Base-by-base conservation (phyloP, 2,797 vertebrate genomes). In the Mus spretus region DNA sequence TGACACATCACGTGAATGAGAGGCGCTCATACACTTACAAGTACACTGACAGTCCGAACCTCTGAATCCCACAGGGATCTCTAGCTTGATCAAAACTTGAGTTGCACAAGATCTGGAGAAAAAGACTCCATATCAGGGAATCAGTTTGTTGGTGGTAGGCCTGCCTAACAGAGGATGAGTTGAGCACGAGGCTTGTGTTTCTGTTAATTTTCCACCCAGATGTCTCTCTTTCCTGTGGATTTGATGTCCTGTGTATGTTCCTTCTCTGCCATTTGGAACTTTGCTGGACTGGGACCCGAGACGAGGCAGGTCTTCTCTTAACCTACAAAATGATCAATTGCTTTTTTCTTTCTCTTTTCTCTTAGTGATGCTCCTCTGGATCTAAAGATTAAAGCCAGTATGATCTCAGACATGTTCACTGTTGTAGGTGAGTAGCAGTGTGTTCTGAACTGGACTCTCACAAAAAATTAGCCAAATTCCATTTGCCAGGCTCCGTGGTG, bases 331-430 rank as follows among this genome's bases (percentile, higher is more conserved):
- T 93, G 75, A 88, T 53, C 14, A 8, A 81, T 90, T 85, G 44
- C 28, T 89, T 67, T 96, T 93, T 95, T 95, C 97, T 98, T 98
- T 72, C 97, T 96, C 67, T 93, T 2, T 96, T 88, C 79, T 93
- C 67, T 95, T 89, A 99, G 99, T 95, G 99, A 99, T 98, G 99
- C 99, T 65, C 99, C 99, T 95, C 98, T 99, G 98, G 99, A 99
- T 98, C 98, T 99, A 98, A 99, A 99, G 99, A 99, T 99, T 98
- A 99, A 99, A 99, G 99, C 99, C 98, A 99, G 99, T 98, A 99
- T 99, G 99, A 99, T 99, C 95, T 99, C 99, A 94, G 99, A 99
- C 98, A 99, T 99, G 99, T 99, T 99, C 98, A 99, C 99, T 86
- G 99, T 99, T 98, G 99, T 99, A 98, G 99, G 99, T 99, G 97